phyloP scores from a whole-genome alignment of 2,888 invertebrate species.

The Galerucella pusilla region DNA sequence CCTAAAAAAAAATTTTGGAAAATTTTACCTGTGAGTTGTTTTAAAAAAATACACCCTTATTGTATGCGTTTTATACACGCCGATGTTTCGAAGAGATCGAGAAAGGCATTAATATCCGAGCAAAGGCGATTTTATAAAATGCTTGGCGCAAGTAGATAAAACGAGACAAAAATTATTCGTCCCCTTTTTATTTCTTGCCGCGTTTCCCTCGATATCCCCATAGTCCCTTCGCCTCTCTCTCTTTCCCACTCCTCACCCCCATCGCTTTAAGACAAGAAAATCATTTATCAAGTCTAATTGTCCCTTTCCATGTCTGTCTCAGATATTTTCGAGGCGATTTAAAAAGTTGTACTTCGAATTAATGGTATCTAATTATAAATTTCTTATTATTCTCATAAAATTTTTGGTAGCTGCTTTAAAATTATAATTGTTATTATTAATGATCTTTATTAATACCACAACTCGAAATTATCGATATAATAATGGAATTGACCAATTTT shows the following conservation, averaged over 20 bases:
- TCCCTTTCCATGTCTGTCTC: slow-evolving; percentile 59
- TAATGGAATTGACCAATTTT: no score
- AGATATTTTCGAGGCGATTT: slow-evolving; percentile 46
- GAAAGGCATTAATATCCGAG: slow-evolving; percentile 56
- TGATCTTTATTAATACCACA: no score
- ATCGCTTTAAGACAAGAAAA: slow-evolving; percentile 56
- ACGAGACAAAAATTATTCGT: slow-evolving; percentile 63
- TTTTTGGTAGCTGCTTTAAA: background rate
- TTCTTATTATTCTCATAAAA: background rate
- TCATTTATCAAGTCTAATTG: slow-evolving; percentile 63
- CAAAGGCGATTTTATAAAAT: slow-evolving; percentile 62
- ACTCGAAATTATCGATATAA: no score
- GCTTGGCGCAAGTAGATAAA: slow-evolving; percentile 61
- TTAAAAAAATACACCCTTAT: no score
- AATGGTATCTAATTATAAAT: background rate
- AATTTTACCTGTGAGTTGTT: background rate
- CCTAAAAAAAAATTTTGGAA: background rate
- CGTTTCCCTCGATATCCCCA: slow-evolving; percentile 44
- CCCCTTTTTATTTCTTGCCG: slow-evolving; percentile 59
- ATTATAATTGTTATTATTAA: no score
- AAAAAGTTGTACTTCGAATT: slow-evolving; percentile 27
- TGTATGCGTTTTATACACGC: background rate
- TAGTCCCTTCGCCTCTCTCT: slow-evolving; percentile 36
- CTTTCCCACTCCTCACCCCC: slow-evolving; percentile 28
- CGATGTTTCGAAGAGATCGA: slow-evolving; percentile 45